Evolutionary conservation across 1,140 invertebrate genomes (phyloP), one percentile per base, ranked within the genome.

Genomic region (Zelostemma sp.): DNA sequence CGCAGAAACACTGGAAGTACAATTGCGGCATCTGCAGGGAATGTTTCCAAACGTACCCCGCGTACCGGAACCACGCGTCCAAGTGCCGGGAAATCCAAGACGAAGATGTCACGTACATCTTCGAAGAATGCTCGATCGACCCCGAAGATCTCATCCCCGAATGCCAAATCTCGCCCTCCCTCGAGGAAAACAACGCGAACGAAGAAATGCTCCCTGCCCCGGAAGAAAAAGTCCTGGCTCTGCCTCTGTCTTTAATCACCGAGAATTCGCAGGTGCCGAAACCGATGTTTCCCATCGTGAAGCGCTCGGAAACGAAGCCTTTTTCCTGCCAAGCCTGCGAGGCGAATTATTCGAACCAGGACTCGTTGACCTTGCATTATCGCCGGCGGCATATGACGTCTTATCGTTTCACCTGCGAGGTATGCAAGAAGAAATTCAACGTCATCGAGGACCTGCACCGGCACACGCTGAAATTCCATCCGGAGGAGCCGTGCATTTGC

Each of bases 351-450:
- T 19, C 1, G 0, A 59, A 46, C n/a, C 19, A 33, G 4, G 45
- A 57, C 9, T 47, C 50, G 0, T 6, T 73, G 12, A 59, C 49
- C 18, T 16, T 35, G 0, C 65, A 73, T 16, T 60, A 49, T 4
- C 38, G 35, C 12, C 14, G 38, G 0, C 17, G 45, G 6, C 70
- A 72, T 21, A 3, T 15, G 0, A 8, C 1, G 0, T 15, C 43
- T 0, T 46, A 17, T 1, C 21, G 57, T 0, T 65, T 53, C 11
- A 9, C 3, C 0, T 95, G 93, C 73, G 90, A 92, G 47, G 80
- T 89, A 3, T 95, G 93, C 74, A 15, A 15, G 6, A 35, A 31
- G 4, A 41, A 18, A 11, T 70, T 70, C n/a, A 54, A 58, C 0
- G 14, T 58, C 5, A 46, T 54, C 6, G 18, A 15, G 0, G 60